Base-by-base conservation (phyloP, 2,113 vertebrate genomes). In the Saccopteryx bilineata region DNA sequence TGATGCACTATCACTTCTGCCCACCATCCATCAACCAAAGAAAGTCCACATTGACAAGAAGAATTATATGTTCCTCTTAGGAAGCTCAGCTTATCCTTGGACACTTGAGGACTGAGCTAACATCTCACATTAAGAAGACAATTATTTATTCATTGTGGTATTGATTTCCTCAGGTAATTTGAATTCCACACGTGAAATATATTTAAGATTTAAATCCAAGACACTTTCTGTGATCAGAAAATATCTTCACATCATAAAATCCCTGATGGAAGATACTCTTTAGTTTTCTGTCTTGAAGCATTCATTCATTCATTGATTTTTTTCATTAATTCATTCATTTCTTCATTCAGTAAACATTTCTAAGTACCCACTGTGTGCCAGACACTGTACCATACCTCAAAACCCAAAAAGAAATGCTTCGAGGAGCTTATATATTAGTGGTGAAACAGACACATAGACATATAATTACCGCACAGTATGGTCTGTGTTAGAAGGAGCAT, bases 191-290 rank as follows among this genome's bases (percentile, higher is more conserved):
- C 68, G 72, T n/a, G 31, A 91, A 95, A 93, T 85, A 1, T 85
- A 72, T 75, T 87, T 95, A 74, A 83, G 13, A 33, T 86, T 93
- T 91, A 56, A 82, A 54, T 65, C 56, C 21, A 88, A 96, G 68
- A 82, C 0, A 79, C 5, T 65, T 81, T 60, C 5, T 92, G 33
- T 60, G n/a, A 82, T 66, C 7, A 84, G 80, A 78, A 83, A 68
- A 56, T 84, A 83, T 15, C 7, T 46, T 48, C 52, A 61, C 5
- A 65, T 63, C 15, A 82, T 1, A 58, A 46, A 74, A 87, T 80
- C 60, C 78, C 90, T 87, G 76, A 19, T 7, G 11, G 68, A 33
- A 83, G 17, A n/a, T 54, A 76, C 9, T 61, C 11, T 72, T 76
- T 81, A 68, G 7, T 75, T 65, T 89, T 84, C 58, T 92, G 52